Conservation (phyloP, 37 sponge, comb jelly and placozoan species). For the Spongilla lacustris region DNA sequence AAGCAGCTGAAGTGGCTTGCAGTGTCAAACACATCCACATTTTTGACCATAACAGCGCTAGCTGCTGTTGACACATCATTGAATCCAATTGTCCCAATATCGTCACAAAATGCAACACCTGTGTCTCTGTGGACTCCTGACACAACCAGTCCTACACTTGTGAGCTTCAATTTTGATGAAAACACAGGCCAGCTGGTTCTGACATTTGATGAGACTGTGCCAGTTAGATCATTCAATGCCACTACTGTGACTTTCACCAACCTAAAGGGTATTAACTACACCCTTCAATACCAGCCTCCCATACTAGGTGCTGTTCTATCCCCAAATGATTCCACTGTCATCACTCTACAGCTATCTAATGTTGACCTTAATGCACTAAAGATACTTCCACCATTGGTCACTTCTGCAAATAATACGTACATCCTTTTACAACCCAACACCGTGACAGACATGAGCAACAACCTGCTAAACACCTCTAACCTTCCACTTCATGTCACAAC, state of each 20-base stretch:
- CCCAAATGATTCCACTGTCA: constrained; percentile 58
- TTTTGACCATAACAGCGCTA: constrained; percentile 42
- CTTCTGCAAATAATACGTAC: constrained; percentile 46
- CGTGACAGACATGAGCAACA: constrained; percentile 73
- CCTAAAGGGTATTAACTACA: constrained; percentile 41
- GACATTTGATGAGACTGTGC: constrained; percentile 90
- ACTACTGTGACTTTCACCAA: constrained; percentile 69
- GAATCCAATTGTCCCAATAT: constrained; percentile 32
- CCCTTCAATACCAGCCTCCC: constrained; percentile 62
- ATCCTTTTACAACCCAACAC: constrained; percentile 28
- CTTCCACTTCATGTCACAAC: constrained; percentile 52
- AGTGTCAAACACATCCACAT: constrained; percentile 54
- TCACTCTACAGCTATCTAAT: constrained; percentile 53
- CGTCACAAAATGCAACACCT: constrained; percentile 16
- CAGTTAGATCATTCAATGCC: constrained; percentile 46
- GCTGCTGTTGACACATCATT: constrained; percentile 63
- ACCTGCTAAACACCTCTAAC: constrained; percentile 61
- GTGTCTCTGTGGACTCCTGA: constrained; percentile 58
- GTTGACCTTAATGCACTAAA: constrained; percentile 87
- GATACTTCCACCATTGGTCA: constrained; percentile 67
- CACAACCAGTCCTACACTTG: constrained; percentile 57
- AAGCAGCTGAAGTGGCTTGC: constrained; percentile 61
- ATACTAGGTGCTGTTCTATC: constrained; percentile 34
- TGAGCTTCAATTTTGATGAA: constrained; percentile 66
- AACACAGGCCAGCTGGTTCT: constrained; percentile 69